Evolutionary conservation across 2,797 vertebrate species (phyloP).

Genomic region (Galagoides demidoff): DNA sequence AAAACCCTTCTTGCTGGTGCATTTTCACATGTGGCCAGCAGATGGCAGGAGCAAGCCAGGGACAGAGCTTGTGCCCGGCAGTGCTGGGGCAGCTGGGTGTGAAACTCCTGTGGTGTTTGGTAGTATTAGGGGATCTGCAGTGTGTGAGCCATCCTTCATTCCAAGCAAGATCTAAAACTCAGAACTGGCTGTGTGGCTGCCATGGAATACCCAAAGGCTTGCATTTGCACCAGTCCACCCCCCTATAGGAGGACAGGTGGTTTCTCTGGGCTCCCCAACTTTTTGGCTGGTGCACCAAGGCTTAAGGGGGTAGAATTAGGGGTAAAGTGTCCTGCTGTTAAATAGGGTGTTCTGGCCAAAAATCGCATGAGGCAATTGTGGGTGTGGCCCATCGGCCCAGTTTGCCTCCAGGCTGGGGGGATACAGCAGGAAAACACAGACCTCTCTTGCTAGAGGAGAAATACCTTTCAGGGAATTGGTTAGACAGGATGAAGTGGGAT

Average conservation of each 20-base stretch:
- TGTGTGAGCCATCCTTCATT: neutral
- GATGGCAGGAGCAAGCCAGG: constrained; percentile 81
- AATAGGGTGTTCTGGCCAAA: rapidly evolving
- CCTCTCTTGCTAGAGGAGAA: rapidly evolving
- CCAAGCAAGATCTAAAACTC: neutral
- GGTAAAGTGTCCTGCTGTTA: neutral
- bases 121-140: neutral
- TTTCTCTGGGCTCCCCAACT: neutral
- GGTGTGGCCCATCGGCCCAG: neutral
- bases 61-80: neutral
- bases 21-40: constrained; percentile 78
- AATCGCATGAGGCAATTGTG: neutral
- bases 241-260: rapidly evolving
- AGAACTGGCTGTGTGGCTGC: neutral
- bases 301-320: neutral
- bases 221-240: too few species aligned
- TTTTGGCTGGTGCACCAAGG: neutral
- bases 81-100: rapidly evolving
- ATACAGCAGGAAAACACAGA: rapidly evolving
- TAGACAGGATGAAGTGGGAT: rapidly evolving
- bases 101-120: rapidly evolving
- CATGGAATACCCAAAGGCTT: neutral
- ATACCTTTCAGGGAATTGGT: rapidly evolving
- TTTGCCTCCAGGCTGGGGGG: neutral
- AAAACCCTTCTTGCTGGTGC: rapidly evolving